Evolutionary conservation across 2,888 invertebrate genomes (phyloP).

Genomic region (Leucophora obtusa): DNA sequence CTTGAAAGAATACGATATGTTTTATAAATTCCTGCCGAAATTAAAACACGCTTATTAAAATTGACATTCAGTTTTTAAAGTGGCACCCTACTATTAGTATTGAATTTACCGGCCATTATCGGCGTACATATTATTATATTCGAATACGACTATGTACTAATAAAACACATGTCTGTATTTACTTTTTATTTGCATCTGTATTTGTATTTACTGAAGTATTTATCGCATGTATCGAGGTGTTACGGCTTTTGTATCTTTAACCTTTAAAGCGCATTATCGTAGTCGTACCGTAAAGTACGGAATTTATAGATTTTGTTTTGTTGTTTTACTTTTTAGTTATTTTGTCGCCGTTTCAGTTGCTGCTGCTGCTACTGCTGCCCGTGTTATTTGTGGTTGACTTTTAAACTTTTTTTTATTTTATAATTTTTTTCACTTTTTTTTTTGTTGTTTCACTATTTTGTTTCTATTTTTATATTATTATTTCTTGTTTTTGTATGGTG

Average conservation of each 20-base stretch:
- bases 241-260: conserved; percentile 67
- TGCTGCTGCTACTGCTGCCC: conserved; percentile 33
- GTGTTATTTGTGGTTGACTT: conserved; percentile 60
- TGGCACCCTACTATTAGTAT: not conserved
- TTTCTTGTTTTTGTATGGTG: conserved; percentile 34
- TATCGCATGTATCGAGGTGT: conserved; percentile 61
- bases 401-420: conserved; percentile 55
- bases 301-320: conserved; percentile 52
- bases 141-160: not conserved
- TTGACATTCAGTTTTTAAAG: not conserved
- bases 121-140: not conserved
- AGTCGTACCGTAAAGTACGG: conserved; percentile 61
- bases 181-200: conserved; percentile 39
- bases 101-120: conserved; percentile 25
- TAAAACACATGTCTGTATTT: conserved; percentile 10
- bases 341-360: conserved; percentile 39
- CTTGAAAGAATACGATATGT: no score
- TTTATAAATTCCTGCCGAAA: no score
- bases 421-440: conserved; percentile 30
- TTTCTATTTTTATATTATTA: conserved; percentile 35
- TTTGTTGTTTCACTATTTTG: conserved; percentile 41
- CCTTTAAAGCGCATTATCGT: conserved; percentile 64
- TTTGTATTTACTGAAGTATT: conserved; percentile 56
- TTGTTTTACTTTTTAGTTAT: not conserved
- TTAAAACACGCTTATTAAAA: no score